Percentiles rank a stretch among this genome's conserved stretches.
Evolutionary conservation across 1,140 invertebrate genomes (phyloP).

Genomic region (Oryctes rhinoceros): DNA sequence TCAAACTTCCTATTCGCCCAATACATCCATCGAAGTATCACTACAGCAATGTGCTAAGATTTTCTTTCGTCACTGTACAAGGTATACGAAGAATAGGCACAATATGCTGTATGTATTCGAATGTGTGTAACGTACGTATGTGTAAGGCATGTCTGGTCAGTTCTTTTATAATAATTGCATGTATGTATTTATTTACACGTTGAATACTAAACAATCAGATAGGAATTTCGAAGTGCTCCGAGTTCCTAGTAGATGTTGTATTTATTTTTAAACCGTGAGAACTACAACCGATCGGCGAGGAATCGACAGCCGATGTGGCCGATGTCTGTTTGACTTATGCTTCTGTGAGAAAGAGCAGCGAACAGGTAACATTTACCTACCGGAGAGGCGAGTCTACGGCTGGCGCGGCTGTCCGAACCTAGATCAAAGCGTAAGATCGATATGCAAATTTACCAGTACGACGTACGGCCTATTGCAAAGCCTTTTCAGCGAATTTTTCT

Average conservation of each 20-base stretch:
- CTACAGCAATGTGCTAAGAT: background rate
- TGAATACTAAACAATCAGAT: conserved; percentile 35
- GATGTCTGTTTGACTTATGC: background rate
- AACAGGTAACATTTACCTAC: background rate
- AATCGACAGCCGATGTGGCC: conserved; percentile 6
- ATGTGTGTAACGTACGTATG: conserved; percentile 11
- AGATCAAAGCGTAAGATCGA: background rate
- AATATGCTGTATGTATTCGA: conserved; percentile 8
- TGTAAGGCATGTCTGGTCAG: conserved; percentile 33
- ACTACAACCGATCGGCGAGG: conserved; percentile 30
- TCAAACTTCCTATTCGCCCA: too few relatives aligned
- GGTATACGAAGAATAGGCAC: background rate
- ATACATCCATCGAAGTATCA: too few relatives aligned
- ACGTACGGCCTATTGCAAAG: too few relatives aligned
- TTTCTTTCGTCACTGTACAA: background rate
- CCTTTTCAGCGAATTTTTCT: too few relatives aligned
- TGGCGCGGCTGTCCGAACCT: background rate
- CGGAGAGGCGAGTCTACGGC: background rate
- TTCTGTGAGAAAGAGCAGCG: conserved; percentile 17
- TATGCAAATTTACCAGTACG: background rate
- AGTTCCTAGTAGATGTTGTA: conserved; percentile 36
- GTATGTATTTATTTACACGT: conserved; percentile 32
- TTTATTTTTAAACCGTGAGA: conserved; percentile 37
- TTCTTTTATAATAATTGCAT: conserved; percentile 38
- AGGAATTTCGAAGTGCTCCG: conserved; percentile 35